These are phyloP conservation scores for Cygnus olor DNA, from an alignment of 2,797 vertebrate genomes.

Conservation along the genomic window DNA sequence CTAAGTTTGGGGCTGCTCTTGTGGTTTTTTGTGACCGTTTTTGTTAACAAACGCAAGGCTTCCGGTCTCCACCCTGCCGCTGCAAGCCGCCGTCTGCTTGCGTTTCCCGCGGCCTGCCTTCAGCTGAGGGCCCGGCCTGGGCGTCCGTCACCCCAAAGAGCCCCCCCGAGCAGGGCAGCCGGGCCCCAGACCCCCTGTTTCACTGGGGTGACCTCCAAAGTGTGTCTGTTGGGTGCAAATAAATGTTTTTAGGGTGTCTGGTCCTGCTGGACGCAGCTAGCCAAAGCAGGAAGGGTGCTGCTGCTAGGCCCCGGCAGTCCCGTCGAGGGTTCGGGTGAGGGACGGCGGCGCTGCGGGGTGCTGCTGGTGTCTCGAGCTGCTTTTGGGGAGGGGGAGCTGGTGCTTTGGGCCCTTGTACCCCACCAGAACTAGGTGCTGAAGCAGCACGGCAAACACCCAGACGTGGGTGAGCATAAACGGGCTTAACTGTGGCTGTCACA, in stretches of 20 bases:
- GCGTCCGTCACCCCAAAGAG: background rate
- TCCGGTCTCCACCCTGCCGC: constrained; percentile 55
- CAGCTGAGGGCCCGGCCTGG: background rate
- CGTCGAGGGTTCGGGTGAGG: background rate
- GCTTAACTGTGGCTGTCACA: background rate
- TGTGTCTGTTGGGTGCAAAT: no score
- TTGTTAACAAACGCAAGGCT: constrained; percentile 48
- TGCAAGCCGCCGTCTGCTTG: constrained; percentile 72
- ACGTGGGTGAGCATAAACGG: background rate
- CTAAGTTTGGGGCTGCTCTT: rapidly evolving
- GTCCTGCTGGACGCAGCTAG: no score
- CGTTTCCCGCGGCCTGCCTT: background rate
- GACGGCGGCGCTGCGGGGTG: rapidly evolving
- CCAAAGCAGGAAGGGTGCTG: no score
- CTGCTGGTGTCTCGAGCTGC: background rate
- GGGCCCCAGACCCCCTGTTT: rapidly evolving
- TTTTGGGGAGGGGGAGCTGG: background rate
- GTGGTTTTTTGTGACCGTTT: background rate
- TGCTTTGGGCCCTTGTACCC: rapidly evolving
- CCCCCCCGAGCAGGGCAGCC: background rate
- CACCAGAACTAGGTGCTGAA: background rate
- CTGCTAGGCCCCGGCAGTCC: background rate
- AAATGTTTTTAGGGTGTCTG: no score
- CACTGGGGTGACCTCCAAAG: background rate
- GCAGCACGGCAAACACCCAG: rapidly evolving